Evolutionary conservation across 2,113 vertebrate genomes (phyloP).

Genomic region (Emydocephalus ijimae): DNA sequence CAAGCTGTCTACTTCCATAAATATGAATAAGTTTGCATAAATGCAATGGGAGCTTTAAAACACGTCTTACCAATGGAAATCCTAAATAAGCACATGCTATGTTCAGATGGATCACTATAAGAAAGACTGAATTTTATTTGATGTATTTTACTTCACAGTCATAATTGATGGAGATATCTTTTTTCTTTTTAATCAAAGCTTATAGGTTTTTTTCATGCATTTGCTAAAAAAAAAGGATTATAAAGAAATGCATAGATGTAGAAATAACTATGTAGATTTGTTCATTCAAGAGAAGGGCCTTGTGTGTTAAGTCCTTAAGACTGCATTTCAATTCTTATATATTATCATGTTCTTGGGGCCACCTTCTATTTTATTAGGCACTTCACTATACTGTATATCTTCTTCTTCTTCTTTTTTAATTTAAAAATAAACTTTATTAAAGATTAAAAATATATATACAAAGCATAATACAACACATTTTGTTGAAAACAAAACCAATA

Average conservation of each 20-base stretch:
- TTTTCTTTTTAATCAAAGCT: not conserved
- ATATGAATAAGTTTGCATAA: not conserved
- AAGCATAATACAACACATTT: too few relatives aligned
- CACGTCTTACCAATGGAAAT: not conserved
- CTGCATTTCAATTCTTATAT: not conserved
- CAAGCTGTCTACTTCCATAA: slow-evolving; percentile 1
- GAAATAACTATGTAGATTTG: not conserved
- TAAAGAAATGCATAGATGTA: not conserved
- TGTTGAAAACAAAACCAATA: too few relatives aligned
- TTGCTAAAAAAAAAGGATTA: not conserved
- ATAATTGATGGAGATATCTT: not conserved
- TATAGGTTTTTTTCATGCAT: not conserved
- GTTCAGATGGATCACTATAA: not conserved
- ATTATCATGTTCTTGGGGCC: not conserved
- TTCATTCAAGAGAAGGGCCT: not conserved
- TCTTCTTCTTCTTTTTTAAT: too few relatives aligned
- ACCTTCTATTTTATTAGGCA: not conserved
- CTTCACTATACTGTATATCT: not conserved
- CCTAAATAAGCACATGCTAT: not conserved
- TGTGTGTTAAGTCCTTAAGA: not conserved
- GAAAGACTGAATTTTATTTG: not conserved
- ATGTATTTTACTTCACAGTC: not conserved
- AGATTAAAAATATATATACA: too few relatives aligned
- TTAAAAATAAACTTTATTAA: too few relatives aligned
- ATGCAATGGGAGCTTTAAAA: not conserved